A percentile compares a stretch with the other conserved stretches of the same genome.
phyloP scores from a whole-genome alignment of 2,113 vertebrate genomes.

The Mastomys coucha region DNA sequence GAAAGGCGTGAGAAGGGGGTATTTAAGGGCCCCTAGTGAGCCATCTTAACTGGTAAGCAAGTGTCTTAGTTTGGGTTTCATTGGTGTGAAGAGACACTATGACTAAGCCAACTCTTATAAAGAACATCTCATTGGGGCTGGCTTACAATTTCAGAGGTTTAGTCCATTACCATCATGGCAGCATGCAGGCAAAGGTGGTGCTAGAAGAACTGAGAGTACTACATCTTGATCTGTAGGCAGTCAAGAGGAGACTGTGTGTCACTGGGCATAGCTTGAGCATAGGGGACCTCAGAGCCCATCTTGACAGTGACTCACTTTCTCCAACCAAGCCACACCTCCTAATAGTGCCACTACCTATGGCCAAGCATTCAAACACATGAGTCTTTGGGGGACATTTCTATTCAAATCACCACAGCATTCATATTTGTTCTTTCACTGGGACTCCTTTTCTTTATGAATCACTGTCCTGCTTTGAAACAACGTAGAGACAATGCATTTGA shows the following conservation, averaged over 20 bases:
- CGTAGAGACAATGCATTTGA: background rate
- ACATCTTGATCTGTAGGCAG: background rate
- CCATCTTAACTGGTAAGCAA: background rate
- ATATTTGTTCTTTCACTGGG: background rate
- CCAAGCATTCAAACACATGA: background rate
- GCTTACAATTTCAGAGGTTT: no score
- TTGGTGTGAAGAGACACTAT: no score
- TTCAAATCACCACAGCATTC: background rate
- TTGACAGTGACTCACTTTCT: background rate
- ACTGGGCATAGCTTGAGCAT: background rate
- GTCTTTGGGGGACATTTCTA: background rate
- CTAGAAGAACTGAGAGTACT: background rate
- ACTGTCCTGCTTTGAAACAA: background rate
- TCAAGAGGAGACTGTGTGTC: background rate
- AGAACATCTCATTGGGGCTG: no score
- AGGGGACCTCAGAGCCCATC: background rate
- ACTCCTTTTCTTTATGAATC: background rate
- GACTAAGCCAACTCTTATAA: no score
- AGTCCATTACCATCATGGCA: no score
- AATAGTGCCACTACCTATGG: background rate
- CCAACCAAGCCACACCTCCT: background rate
- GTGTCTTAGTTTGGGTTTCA: background rate
- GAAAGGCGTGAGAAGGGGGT: background rate
- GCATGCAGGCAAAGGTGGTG: background rate
- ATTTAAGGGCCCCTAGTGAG: background rate